Evolutionary conservation across 2,113 vertebrate species (phyloP), one percentile per base, ranked within the genome.

Genomic region (Corvus hawaiiensis): DNA sequence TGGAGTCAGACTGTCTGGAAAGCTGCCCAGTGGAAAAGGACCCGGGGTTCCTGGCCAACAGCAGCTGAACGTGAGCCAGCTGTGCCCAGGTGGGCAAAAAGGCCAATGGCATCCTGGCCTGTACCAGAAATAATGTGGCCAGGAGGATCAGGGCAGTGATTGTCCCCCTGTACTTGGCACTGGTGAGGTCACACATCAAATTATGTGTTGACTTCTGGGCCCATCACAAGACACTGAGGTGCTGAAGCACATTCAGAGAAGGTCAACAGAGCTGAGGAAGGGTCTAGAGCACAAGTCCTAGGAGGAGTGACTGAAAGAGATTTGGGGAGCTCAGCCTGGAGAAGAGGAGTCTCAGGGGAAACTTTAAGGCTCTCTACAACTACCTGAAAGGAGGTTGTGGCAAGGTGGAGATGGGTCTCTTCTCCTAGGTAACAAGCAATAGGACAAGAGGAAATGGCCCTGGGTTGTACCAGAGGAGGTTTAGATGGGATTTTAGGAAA

Each of bases 151-250:
- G 41, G 28, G 35, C 6, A 49, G 28, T 2, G 39, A 46, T 16
- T 1, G 1, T 35, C 3, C 22, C 18, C 3, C 23, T 49, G 11
- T 19, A 15, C 22, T 35, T 1, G 1, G 54, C 39, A 16, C 33
- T 41, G 48, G 7, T 51, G 44, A 68, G 23, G 12, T 48, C 2
- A 1, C 10, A 44, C 32, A 35, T 46, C 3, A 2, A 61, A 11
- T 32, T 0, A 17, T 4, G 5, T 21, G 17, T n/a, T 54, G 28
- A 18, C 14, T 35, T 72, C 41, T 63, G 33, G 39, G 28, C 14
- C 28, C 14, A 10, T 49, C 37, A 5, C 24, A n/a, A 27, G 33
- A 77, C 13, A 35, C 9, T 20, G 22, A 56, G n/a, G 33, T n/a
- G 44, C 39, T 61, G 27, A 48, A 76, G 30, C 3, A 1, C 0